Evolutionary conservation across 2,888 invertebrate species (phyloP).

Genomic region (Diaperis boleti): DNA sequence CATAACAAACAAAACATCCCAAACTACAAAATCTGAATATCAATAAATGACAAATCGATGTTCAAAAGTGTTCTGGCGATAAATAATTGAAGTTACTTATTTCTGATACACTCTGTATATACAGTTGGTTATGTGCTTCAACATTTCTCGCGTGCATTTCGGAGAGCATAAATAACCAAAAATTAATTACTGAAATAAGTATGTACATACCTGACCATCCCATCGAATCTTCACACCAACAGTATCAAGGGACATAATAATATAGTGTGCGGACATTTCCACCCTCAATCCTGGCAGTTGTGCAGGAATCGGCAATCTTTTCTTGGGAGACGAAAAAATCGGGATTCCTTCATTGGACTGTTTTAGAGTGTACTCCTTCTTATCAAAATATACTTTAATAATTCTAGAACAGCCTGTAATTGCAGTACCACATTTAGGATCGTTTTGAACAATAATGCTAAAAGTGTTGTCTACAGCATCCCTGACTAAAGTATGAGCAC

Average conservation of each 20-base stretch:
- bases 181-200: too few species aligned
- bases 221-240: slow-evolving; percentile 79
- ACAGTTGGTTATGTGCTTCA: too few species aligned
- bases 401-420: slow-evolving; percentile 67
- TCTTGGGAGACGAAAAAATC: slow-evolving; percentile 45
- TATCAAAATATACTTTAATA: slow-evolving; percentile 78
- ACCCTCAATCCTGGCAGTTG: slow-evolving; percentile 80
- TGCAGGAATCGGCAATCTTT: slow-evolving; percentile 75
- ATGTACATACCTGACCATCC: slow-evolving; percentile 75
- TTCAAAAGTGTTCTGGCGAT: too few species aligned
- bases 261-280: slow-evolving; percentile 77
- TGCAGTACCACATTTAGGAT: slow-evolving; percentile 68
- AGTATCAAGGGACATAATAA: slow-evolving; percentile 77
- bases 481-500: slow-evolving; percentile 79
- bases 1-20: too few species aligned
- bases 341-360: slow-evolving; percentile 63
- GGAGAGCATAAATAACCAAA: too few species aligned
- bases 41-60: too few species aligned
- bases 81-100: too few species aligned
- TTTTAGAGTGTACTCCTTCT: slow-evolving; percentile 75
- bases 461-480: slow-evolving; percentile 80
- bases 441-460: slow-evolving; percentile 73
- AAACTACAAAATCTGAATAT: too few species aligned
- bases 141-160: too few species aligned
- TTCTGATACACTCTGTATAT: too few species aligned